Evolutionary conservation across 2,113 vertebrate genomes (phyloP).

Genomic region (Oncorhynchus gorbuscha): DNA sequence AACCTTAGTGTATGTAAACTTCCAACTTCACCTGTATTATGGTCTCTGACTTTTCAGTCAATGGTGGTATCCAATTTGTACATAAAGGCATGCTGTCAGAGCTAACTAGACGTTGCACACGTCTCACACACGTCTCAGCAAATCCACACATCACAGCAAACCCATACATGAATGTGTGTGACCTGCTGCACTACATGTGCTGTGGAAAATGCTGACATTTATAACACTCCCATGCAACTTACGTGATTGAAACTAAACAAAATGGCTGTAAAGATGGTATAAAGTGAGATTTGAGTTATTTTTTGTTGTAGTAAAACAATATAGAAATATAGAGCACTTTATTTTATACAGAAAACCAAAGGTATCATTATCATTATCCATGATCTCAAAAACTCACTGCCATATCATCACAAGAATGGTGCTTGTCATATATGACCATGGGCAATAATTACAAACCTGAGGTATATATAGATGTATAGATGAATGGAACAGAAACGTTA

Average conservation of each 20-base stretch:
- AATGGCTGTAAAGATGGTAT: constrained; percentile 57
- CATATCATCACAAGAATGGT: no score
- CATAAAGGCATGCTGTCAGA: not conserved
- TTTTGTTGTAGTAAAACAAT: not conserved
- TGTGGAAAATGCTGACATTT: constrained; percentile 3
- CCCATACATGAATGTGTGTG: constrained; percentile 15
- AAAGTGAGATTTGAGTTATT: constrained; percentile 18
- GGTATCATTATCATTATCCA: not conserved
- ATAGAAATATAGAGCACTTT: not conserved
- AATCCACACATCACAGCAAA: not conserved
- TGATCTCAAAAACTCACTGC: no score
- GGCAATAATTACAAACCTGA: not conserved
- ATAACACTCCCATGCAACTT: constrained; percentile 57
- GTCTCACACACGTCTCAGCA: not conserved
- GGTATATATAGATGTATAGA: no score
- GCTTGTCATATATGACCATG: no score
- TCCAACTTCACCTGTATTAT: no score
- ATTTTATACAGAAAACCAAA: not conserved
- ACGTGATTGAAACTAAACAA: constrained; percentile 33
- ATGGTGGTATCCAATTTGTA: not conserved
- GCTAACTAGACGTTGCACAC: not conserved
- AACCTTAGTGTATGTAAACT: no score
- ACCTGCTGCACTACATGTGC: constrained; percentile 2
- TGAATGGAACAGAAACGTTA: no score
- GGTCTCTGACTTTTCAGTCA: no score